Evolutionary conservation across 2,797 vertebrate genomes (phyloP), one percentile per base, ranked within the genome.

Genomic region (Iguana delicatissima): DNA sequence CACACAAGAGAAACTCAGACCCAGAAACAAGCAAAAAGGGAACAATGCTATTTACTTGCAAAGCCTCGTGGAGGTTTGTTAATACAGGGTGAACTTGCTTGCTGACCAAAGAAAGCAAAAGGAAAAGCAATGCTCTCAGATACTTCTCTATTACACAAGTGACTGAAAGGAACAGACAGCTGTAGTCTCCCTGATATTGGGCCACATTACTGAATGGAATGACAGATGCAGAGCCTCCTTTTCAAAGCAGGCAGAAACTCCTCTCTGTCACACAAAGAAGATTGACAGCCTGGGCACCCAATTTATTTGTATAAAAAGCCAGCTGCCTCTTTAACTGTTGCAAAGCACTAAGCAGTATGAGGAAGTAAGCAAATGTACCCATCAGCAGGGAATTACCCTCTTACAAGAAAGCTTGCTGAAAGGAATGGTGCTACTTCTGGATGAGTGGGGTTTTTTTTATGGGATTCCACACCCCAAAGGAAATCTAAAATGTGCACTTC

Each of bases 161-260:
- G 92, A 91, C 92, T 97, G 96, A 97, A 97, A 95, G 95, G 96
- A 94, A 85, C 94, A 93, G 96, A 96, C 97, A 97, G 97, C 97
- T 98, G 97, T 97, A 97, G 95, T 94, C 93, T 96, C 95, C 94
- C 94, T 86, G 93, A 96, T 97, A 97, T 95, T 95, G 95, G 96
- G 96, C 95, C 95, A 95, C 93, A 38, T 9, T 89, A 96, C 94
- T 97, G 96, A 98, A 97, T 96, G 94, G 95, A 94, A 97, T 97
- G 97, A 98, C 97, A 98, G 97, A 98, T 98, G 97, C 94, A 97
- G 95, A 96, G 94, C 94, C 95, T 96, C 95, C 96, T 96, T 95
- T 96, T 96, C 96, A 95, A 95, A 93, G 95, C 91, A 95, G 96
- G 96, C 96, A 94, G 97, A 92, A 96, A 96, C 96, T 97, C 93